Evolutionary conservation across 53 echinoderm and acorn worm genomes (phyloP).

Genomic region (Apostichopus leukothele): DNA sequence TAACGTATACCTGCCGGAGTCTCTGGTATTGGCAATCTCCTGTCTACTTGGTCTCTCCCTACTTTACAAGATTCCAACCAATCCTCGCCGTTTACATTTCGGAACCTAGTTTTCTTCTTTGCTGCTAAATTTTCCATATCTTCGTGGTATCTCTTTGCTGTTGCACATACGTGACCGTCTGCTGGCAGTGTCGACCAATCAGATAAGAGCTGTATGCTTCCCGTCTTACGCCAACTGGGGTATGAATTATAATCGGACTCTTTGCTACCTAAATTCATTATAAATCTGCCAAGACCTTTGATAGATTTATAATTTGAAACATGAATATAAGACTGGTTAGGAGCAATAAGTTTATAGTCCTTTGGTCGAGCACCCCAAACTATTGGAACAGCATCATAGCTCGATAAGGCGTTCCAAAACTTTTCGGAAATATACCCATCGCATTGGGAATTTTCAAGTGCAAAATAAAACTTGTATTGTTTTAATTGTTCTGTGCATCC

Average conservation of each 20-base stretch:
- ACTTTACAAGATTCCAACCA: slow-evolving; percentile 46
- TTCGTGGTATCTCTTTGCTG: slow-evolving; percentile 35
- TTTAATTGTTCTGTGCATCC: slow-evolving; percentile 35
- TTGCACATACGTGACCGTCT: slow-evolving; percentile 35
- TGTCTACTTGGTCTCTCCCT: slow-evolving; percentile 30
- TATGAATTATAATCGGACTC: slow-evolving; percentile 25
- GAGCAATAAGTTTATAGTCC: slow-evolving; percentile 38
- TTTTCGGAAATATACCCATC: slow-evolving; percentile 47
- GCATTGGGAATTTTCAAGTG: slow-evolving; percentile 43
- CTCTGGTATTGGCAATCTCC: slow-evolving; percentile 20
- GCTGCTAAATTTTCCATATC: slow-evolving; percentile 32
- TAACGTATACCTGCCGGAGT: slow-evolving; percentile 5
- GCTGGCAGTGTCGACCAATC: slow-evolving; percentile 38
- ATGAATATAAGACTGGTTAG: slow-evolving; percentile 26
- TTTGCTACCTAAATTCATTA: background rate
- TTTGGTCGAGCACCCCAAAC: slow-evolving; percentile 42
- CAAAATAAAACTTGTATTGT: slow-evolving; percentile 38
- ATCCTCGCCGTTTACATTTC: slow-evolving; percentile 42
- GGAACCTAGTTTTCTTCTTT: background rate
- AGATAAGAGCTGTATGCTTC: slow-evolving; percentile 13
- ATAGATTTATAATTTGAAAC: slow-evolving; percentile 21
- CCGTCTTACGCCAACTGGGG: slow-evolving; percentile 18
- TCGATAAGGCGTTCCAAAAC: slow-evolving; percentile 37
- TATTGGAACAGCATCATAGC: slow-evolving; percentile 24
- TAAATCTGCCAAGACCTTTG: background rate